Conservation (phyloP, 2,888 invertebrate species). For the Smittia aterrima region DNA sequence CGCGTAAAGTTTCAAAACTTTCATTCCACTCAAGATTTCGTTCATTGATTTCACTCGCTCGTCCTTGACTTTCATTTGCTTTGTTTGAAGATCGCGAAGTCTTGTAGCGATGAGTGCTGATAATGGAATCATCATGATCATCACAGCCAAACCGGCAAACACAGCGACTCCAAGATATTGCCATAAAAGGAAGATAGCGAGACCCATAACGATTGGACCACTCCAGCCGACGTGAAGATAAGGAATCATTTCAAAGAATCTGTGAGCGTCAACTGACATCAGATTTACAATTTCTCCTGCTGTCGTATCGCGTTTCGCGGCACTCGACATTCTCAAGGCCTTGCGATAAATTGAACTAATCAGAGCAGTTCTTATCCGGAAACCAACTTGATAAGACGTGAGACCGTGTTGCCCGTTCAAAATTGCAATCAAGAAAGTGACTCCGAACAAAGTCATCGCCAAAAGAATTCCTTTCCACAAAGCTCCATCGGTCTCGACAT, state of each 20-base stretch:
- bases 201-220: conserved; percentile 57
- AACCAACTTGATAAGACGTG: conserved; percentile 57
- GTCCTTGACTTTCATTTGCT: conserved; percentile 59
- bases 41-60: conserved; percentile 59
- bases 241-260: conserved; percentile 53
- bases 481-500: conserved; percentile 46
- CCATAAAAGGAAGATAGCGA: conserved; percentile 57
- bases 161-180: conserved; percentile 58
- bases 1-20: conserved; percentile 62
- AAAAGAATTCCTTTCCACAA: conserved; percentile 62
- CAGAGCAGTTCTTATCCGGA: conserved; percentile 58
- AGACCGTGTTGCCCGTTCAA: conserved; percentile 59
- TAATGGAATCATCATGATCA: conserved; percentile 58
- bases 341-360: conserved; percentile 60
- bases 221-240: conserved; percentile 56
- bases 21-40: conserved; percentile 60
- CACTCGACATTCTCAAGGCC: conserved; percentile 51
- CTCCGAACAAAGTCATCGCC: conserved; percentile 56
- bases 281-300: conserved; percentile 57
- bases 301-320: conserved; percentile 52
- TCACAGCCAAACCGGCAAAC: conserved; percentile 57
- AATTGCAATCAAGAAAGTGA: conserved; percentile 56
- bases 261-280: conserved; percentile 56
- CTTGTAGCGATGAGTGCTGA: conserved; percentile 53
- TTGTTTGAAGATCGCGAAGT: conserved; percentile 54